Evolutionary conservation across 2,113 vertebrate species (phyloP), one percentile per base, ranked within the genome.

Genomic region (Clinocottus analis): DNA sequence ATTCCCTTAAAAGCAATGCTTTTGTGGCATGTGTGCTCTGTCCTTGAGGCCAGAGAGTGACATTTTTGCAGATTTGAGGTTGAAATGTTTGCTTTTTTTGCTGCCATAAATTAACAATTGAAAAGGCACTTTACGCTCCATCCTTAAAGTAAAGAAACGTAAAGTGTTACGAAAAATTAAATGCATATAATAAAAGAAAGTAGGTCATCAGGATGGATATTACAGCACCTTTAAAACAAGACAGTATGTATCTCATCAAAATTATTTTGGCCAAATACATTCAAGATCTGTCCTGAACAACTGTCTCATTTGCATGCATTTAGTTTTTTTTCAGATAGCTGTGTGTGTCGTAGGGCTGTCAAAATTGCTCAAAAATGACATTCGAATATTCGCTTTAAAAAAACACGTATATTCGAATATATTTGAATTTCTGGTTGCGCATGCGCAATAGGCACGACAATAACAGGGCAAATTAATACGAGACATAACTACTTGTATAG

Each of bases 201-300:
- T 74, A 74, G 81, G 41, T 58, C 11, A 51, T 59, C 47, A 58
- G 39, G n/a, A 62, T 79, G 21, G 75, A 66, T 75, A 66, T 75
- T 21, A 58, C 7, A 49, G 1, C 49, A 58, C 76, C 35, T 77
- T 69, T 37, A 33, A 63, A 72, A 68, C 13, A 10, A 43, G 67
- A 33, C 45, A 21, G 29, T 7, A 37, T 58, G 10, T 45, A 58
- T 13, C 37, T 43, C 2, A 56, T 63, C 13, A 69, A 35, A 47
- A 62, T 62, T 0, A 45, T 29, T 41, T 41, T 31, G 19, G 19
- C 33, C 23, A 80, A 31, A 58, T 53, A 60, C 19, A 74, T 23
- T 35, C n/a, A 47, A 66, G 3, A 21, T 19, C 21, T 65, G 14
- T 31, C 27, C 21, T 56, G 9, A 56, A 19, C 12, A 62, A 35